These are phyloP conservation scores for Megalurothrips usitatus DNA, from an alignment of 2,888 invertebrate species.

Conservation along the genomic window DNA sequence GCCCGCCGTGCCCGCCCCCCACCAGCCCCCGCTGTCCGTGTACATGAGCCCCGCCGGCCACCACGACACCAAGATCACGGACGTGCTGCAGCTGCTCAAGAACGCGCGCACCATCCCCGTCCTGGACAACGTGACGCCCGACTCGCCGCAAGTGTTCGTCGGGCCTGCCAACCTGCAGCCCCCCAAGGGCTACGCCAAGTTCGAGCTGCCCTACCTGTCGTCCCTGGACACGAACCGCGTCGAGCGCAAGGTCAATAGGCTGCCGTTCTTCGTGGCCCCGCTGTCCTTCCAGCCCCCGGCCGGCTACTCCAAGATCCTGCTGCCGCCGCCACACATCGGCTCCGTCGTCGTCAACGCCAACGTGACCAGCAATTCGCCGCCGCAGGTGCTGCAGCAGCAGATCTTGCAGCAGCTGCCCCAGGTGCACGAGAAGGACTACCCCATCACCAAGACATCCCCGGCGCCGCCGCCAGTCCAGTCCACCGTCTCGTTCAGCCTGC, in stretches of 20 bases:
- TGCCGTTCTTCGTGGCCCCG: conserved; percentile 82
- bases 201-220: conserved; percentile 77
- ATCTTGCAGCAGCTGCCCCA: conserved; percentile 13
- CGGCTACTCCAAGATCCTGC: conserved; percentile 78
- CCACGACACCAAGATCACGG: conserved; percentile 56
- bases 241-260: conserved; percentile 65
- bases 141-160: conserved; percentile 71
- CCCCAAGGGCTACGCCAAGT: conserved; percentile 69
- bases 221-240: conserved; percentile 62
- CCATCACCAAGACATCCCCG: conserved; percentile 5
- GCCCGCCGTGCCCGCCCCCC: conserved; percentile 51
- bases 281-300: conserved; percentile 77
- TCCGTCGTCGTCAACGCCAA: conserved; percentile 63
- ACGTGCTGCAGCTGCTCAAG: conserved; percentile 65
- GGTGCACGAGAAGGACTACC: conserved; percentile 12
- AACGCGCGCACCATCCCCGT: conserved; percentile 71
- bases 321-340: conserved; percentile 82
- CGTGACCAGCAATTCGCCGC: background rate
- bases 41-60: conserved; percentile 51
- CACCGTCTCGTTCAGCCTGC: conserved; percentile 47
- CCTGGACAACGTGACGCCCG: conserved; percentile 64
- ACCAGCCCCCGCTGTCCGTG: conserved; percentile 79
- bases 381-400: conserved; percentile 14
- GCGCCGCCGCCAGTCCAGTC: conserved; percentile 27
- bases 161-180: conserved; percentile 70